Conservation (phyloP, 1,140 invertebrate species). For the Elysia chlorotica region DNA sequence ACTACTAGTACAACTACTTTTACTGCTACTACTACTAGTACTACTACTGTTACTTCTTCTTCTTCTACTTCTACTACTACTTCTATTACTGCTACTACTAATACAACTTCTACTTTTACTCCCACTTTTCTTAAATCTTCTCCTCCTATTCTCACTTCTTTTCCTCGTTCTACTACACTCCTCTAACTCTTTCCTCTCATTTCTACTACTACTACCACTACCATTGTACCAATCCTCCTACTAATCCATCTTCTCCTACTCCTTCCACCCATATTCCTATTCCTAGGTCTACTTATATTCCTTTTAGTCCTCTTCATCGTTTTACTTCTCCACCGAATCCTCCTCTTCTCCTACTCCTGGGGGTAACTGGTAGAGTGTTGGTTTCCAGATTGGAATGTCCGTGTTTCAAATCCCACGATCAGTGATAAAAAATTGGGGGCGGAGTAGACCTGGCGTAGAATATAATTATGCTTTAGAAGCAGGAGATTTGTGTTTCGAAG, state of each 20-base stretch:
- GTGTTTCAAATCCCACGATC: too few species aligned
- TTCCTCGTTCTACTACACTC: constrained; percentile 14
- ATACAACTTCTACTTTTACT: constrained; percentile 15
- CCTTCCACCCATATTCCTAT: constrained; percentile 17
- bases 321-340: not conserved
- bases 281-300: not conserved
- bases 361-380: too few species aligned
- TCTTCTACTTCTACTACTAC: constrained; percentile 14
- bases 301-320: not conserved
- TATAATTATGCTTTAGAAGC: too few species aligned
- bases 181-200: constrained; percentile 8
- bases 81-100: constrained; percentile 20
- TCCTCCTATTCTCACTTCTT: constrained; percentile 19
- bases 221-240: constrained; percentile 4
- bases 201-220: constrained; percentile 20
- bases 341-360: not conserved
- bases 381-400: too few species aligned
- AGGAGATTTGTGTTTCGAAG: too few species aligned
- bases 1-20: not conserved
- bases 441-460: too few species aligned
- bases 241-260: constrained; percentile 20
- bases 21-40: constrained; percentile 5
- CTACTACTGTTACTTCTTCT: constrained; percentile 11
- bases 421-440: too few species aligned
- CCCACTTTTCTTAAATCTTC: constrained; percentile 4